These are phyloP conservation scores for Sarcoramphus papa DNA, from an alignment of 2,797 vertebrate species.

Conservation along the genomic window DNA sequence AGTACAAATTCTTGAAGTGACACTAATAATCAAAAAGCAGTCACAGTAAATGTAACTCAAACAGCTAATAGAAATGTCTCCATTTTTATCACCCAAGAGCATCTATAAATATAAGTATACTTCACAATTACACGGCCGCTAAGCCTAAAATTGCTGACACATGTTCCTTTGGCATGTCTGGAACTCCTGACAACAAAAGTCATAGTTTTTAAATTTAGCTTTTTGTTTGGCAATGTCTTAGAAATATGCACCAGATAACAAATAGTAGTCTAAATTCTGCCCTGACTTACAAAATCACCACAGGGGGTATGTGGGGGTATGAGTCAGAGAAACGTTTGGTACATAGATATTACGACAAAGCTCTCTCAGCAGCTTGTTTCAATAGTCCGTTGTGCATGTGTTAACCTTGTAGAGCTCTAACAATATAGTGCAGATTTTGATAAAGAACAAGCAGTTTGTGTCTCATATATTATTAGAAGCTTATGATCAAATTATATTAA, in stretches of 20 bases:
- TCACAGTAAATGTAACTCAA: not conserved
- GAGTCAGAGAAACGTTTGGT: conserved; percentile 1
- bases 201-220: conserved; percentile 14
- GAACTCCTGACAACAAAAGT: not conserved
- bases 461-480: not conserved
- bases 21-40: not conserved
- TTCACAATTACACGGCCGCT: not conserved
- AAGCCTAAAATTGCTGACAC: conserved; percentile 27
- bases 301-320: not conserved
- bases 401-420: not conserved
- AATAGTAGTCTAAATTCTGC: not conserved
- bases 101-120: not conserved
- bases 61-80: not conserved
- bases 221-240: conserved; percentile 27
- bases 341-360: not conserved
- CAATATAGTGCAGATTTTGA: not conserved
- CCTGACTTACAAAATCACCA: conserved; percentile 26
- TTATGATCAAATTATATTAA: not conserved
- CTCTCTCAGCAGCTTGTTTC: not conserved
- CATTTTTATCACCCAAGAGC: not conserved
- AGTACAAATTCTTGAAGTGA: not conserved
- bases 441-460: not conserved
- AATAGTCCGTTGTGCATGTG: not conserved
- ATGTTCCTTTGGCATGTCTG: not conserved
- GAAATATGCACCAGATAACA: conserved; percentile 32